Base-by-base conservation (phyloP, 2,113 vertebrate genomes). In the Saccopteryx leptura region DNA sequence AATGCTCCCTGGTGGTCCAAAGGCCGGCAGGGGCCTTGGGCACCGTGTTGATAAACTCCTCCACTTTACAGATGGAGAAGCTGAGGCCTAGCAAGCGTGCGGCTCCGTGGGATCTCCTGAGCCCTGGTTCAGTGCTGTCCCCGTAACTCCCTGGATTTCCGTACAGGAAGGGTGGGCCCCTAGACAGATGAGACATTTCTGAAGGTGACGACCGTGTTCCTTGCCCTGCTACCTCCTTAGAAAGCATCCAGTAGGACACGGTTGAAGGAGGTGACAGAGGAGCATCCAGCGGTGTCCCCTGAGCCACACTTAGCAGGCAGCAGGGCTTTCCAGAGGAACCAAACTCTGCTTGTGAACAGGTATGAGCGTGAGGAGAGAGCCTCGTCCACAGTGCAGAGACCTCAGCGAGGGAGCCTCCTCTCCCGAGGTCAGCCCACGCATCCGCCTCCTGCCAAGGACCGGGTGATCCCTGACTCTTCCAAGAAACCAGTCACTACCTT, bases 381-480 rank as follows among this genome's bases (percentile, higher is more conserved):
- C 69, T 83, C 71, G 13, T 61, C 85, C 69, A 31, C 82, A 24
- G 90, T 0, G 48, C 23, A 54, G 93, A 93, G n/a, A 33, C 48
- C 52, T 93, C 48, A 2, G 80, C 31, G 58, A 94, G 87, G 91
- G 96, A 93, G 21, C 90, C 91, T 52, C 94, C 76, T n/a, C 74
- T 56, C 58, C 46, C 75, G 39, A 39, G 76, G 96, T 85, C 14
- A 4, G 74, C 83, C 71, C 66, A 19, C 2, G 5, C 26, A 11
- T 84, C 66, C 48, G 90, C 76, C 87, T 96, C 81, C 86, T 88
- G 71, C 95, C 86, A 93, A 92, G 48, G 92, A 52, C 18, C 87
- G 96, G 28, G 95, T 75, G 96, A 97, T 80, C 82, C 71, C n/a
- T 79, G 96, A 87, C 23, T 92, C 79, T 93, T 93, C 96, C 71